phyloP scores from a whole-genome alignment of 1,140 invertebrate genomes.

The Solenopsis fugax region DNA sequence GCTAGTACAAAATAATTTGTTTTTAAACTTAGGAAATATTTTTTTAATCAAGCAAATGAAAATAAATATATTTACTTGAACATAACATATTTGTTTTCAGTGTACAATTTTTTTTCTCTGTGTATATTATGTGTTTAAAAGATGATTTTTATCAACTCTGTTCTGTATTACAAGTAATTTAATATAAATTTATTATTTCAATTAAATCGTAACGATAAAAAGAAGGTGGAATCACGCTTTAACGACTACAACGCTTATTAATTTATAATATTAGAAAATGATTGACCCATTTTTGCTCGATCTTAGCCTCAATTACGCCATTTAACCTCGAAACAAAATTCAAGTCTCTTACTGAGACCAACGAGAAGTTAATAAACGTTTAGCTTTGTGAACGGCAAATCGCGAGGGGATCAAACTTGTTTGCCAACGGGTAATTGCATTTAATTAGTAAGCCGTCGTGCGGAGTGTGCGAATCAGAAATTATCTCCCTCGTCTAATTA shows the following conservation, averaged over 20 bases:
- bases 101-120: too few relatives aligned
- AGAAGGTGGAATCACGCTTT: not conserved
- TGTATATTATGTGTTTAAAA: too few relatives aligned
- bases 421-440: constrained; percentile 62
- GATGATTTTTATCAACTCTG: too few relatives aligned
- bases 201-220: not conserved
- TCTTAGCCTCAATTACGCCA: not conserved
- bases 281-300: not conserved
- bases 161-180: not conserved
- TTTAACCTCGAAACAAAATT: constrained; percentile 33
- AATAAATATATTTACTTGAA: too few relatives aligned
- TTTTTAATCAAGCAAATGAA: too few relatives aligned
- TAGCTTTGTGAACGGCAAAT: constrained; percentile 40
- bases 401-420: constrained; percentile 54
- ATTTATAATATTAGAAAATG: not conserved
- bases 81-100: too few relatives aligned
- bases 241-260: not conserved
- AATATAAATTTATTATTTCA: not conserved
- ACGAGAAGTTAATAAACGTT: constrained; percentile 45
- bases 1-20: too few relatives aligned
- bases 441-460: constrained; percentile 50
- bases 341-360: not conserved
- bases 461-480: constrained; percentile 52
- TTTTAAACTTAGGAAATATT: too few relatives aligned
- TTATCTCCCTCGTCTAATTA: constrained; percentile 50